Base-by-base conservation (phyloP, 1,140 invertebrate species). In the Anoplophora glabripennis region DNA sequence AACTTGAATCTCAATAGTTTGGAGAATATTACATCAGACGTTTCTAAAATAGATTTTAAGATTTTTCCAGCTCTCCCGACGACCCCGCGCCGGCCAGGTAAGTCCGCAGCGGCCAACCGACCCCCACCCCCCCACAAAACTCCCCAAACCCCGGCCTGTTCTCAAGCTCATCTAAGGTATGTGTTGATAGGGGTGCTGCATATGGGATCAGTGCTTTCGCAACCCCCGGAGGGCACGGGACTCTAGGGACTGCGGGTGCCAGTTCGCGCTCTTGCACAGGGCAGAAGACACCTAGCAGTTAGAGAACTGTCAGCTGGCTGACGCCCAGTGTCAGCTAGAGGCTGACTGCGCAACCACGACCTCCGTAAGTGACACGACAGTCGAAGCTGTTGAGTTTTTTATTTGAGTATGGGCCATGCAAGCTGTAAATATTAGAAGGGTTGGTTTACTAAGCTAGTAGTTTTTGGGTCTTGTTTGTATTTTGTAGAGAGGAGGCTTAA, bases 141-240 rank as follows among this genome's bases (percentile, higher is more conserved):
- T 28, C 21, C 21, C 21, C 21, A 28, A 28, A 28, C 21, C 21
- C 21, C 21, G 5, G 21, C 21, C 21, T 5, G 21, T 28, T 28
- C 21, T 28, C 21, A 28, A 28, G 21, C 21, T 28, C 21, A 28
- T 28, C 21, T 5, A 28, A 28, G 21, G 21, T 28, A 57, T 61
- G 53, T 69, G 58, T 70, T 67, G 51, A 53, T 63, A 82, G 81
- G 86, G 87, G 71, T 92, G 89, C 84, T 89, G 89, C 74, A 80
- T 89, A 59, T 85, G 90, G 81, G 88, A 90, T 76, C 85, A 87
- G 77, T 92, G 89, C 83, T 90, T 90, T 83, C 86, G 87, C 77
- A 88, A 88, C 76, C 86, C 87, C 62, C 83, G 88, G 65, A 84
- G 87, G 74, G 76, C 81, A 65, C 77, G 83, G 73, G 88, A 89